Evolutionary conservation across 1,140 invertebrate genomes (phyloP).

Genomic region (Zophobas morio): DNA sequence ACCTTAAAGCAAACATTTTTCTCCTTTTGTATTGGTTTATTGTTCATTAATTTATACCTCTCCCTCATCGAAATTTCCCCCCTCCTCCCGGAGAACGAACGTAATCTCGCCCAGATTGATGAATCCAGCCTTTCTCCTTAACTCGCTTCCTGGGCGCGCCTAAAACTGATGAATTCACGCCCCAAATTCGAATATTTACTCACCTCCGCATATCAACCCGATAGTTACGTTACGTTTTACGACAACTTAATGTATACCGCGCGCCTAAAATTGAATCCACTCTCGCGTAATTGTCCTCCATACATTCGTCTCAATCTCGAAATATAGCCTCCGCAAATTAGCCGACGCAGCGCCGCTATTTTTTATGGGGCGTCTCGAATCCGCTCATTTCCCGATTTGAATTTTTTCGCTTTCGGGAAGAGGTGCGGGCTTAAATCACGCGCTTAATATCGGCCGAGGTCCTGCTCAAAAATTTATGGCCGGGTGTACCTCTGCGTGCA

Average conservation of each 20-base stretch:
- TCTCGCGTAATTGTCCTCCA: slow-evolving; percentile 5
- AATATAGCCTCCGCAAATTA: slow-evolving; percentile 9
- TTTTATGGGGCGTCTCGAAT: not conserved
- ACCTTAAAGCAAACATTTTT: no score
- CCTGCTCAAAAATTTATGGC: slow-evolving; percentile 8
- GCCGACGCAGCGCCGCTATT: not conserved
- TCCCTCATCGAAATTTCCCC: no score
- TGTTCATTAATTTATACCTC: no score
- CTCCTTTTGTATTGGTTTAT: no score
- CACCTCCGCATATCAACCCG: not conserved
- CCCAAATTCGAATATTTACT: slow-evolving; percentile 30
- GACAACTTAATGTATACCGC: slow-evolving; percentile 24
- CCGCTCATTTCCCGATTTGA: slow-evolving; percentile 5
- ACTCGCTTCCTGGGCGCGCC: not conserved
- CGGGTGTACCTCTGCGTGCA: not conserved
- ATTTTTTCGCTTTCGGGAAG: slow-evolving; percentile 3
- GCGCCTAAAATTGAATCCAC: slow-evolving; percentile 16
- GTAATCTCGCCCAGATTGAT: not conserved
- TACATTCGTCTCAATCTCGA: not conserved
- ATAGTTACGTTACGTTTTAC: slow-evolving; percentile 32
- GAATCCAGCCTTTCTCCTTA: not conserved
- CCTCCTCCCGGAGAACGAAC: no score
- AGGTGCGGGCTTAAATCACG: not conserved
- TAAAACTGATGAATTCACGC: slow-evolving; percentile 7
- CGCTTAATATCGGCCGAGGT: not conserved